Evolutionary conservation across 2,113 vertebrate genomes (phyloP), one percentile per base, ranked within the genome.

Genomic region (Gymnogyps californianus): DNA sequence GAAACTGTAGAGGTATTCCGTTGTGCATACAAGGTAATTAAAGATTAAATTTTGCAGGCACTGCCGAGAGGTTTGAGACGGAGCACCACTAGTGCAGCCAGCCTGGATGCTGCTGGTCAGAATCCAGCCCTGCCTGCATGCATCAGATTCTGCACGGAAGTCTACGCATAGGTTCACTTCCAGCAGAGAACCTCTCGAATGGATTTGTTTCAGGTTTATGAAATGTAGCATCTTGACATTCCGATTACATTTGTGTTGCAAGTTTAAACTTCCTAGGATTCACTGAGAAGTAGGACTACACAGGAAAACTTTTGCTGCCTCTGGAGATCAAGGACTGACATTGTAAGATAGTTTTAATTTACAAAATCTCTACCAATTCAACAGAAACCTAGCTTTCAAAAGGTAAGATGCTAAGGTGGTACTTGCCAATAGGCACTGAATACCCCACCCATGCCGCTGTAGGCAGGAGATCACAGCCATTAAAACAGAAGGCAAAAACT

Each of bases 401-500:
- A 58, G n/a, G 21, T 7, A 51, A 38, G 25, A 42, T 6, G 32
- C 26, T 61, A 49, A 29, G 42, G 77, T 78, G 59, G 55, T 58
- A 70, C 36, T 22, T 57, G 55, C 55, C 61, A 54, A 67, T 0
- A 71, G 69, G 64, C 62, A 84, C 9, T 2, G 54, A 38, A 61
- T 13, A 80, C 72, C 51, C 22, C 51, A 69, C 26, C 59, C 18
- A 15, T 9, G 55, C 69, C 47, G 87, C 36, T 47, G n/a, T 4
- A 54, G 58, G 54, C 44, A 81, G 55, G 72, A 86, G 19, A 70
- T 51, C 24, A 29, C 28, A 82, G 87, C 26, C 74, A 95, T 92
- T 52, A 91, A 95, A 96, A 97, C 93, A 96, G 81, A 79, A 96
- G 65, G 62, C 96, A 80, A 97, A 80, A 96, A 82, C 16, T 32